Conservation (phyloP, 2,888 invertebrate species). For the Synergus gifuensis region DNA sequence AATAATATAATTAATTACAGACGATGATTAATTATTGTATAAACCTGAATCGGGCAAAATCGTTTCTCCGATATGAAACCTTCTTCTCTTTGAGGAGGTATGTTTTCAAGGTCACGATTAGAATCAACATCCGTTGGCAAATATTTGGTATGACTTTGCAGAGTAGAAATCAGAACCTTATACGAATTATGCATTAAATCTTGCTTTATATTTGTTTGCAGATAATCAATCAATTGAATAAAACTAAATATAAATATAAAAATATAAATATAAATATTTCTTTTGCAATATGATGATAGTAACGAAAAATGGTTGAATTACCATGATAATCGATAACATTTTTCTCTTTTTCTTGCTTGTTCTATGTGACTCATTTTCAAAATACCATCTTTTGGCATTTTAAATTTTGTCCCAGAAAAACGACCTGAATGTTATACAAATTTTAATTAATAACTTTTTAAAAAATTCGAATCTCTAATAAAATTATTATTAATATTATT, state of each 20-base stretch:
- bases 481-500: not conserved
- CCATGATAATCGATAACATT: constrained; percentile 89
- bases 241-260: constrained; percentile 79
- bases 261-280: constrained; percentile 25
- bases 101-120: not conserved
- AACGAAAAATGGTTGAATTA: constrained; percentile 72
- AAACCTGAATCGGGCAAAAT: not conserved
- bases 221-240: constrained; percentile 85
- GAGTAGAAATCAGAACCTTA: constrained; percentile 79
- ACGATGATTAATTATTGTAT: not conserved
- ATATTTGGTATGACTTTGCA: constrained; percentile 80
- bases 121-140: constrained; percentile 75
- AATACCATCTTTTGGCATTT: constrained; percentile 66
- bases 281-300: not conserved
- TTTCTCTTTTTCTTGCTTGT: constrained; percentile 90
- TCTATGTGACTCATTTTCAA: constrained; percentile 91
- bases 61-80: not conserved
- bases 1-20: not conserved
- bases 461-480: not conserved
- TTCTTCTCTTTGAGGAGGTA: no score
- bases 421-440: constrained; percentile 28
- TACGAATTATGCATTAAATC: constrained; percentile 83
- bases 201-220: constrained; percentile 85
- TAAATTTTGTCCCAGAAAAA: constrained; percentile 58
- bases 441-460: not conserved